phyloP scores from a whole-genome alignment of 2,888 invertebrate genomes.

The Cremastobaeus sp. region DNA sequence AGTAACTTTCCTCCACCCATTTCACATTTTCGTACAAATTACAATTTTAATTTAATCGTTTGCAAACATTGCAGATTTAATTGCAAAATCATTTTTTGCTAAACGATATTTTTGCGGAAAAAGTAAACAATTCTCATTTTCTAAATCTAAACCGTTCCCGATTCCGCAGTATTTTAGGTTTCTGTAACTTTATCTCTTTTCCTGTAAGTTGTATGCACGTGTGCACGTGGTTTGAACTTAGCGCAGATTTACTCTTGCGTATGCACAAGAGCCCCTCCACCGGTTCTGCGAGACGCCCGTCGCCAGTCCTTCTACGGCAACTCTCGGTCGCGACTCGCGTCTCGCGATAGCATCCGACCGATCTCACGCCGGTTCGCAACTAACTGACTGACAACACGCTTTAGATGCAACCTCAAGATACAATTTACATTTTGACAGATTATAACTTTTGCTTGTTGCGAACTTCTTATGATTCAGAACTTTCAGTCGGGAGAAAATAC shows the following conservation, averaged over 20 bases:
- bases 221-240: conserved; percentile 48
- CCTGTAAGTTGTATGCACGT: conserved; percentile 11
- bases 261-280: conserved; percentile 50
- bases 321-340: conserved; percentile 47
- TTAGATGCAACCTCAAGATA: no score
- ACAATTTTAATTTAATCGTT: no score
- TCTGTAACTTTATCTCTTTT: conserved; percentile 33
- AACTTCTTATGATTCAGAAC: no score
- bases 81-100: no score
- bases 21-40: no score
- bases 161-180: conserved; percentile 14
- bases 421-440: no score
- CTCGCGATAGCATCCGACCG: conserved; percentile 50
- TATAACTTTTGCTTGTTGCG: no score
- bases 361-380: conserved; percentile 40
- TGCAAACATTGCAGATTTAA: no score
- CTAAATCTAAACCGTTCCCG: neutral
- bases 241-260: conserved; percentile 50
- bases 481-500: no score
- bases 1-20: no score
- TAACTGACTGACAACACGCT: conserved; percentile 22
- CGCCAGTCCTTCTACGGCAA: conserved; percentile 62
- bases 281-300: conserved; percentile 40
- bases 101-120: no score
- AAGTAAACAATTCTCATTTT: no score